Conservation (phyloP, 2,888 invertebrate genomes). For the Pachycephus smyrnensis region DNA sequence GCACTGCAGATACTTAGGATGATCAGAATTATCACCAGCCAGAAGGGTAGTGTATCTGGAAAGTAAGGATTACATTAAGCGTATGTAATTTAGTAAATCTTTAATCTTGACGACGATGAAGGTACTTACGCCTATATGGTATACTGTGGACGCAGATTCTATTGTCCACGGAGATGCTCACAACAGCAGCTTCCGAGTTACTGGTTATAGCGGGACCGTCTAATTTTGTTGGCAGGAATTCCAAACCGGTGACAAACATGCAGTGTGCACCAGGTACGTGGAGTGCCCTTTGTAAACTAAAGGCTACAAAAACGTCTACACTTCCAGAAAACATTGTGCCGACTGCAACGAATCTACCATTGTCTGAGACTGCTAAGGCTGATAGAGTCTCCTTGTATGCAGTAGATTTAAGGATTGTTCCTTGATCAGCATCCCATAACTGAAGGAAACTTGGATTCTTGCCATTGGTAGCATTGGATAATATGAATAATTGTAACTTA, state of each 20-base stretch:
- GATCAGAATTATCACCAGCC: slow-evolving; percentile 83
- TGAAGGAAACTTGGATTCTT: slow-evolving; percentile 82
- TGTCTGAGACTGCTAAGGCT: slow-evolving; percentile 88
- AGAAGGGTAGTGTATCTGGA: slow-evolving; percentile 84
- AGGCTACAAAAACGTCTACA: slow-evolving; percentile 90
- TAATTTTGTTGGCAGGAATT: slow-evolving; percentile 83
- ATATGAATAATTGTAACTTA: slow-evolving; percentile 78
- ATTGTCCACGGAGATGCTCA: slow-evolving; percentile 97
- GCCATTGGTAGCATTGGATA: slow-evolving; percentile 84
- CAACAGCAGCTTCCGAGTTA: slow-evolving; percentile 86
- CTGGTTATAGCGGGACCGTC: slow-evolving; percentile 81
- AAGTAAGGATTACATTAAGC: slow-evolving; percentile 44
- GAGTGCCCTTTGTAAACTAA: slow-evolving; percentile 90
- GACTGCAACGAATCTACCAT: slow-evolving; percentile 91
- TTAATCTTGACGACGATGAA: slow-evolving; percentile 1
- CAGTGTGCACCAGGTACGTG: slow-evolving; percentile 89
- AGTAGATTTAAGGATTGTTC: slow-evolving; percentile 70
- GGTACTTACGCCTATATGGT: slow-evolving; percentile 80
- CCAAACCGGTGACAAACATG: slow-evolving; percentile 97
- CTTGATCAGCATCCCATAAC: slow-evolving; percentile 80
- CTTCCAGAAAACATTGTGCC: slow-evolving; percentile 95
- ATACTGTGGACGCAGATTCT: slow-evolving; percentile 90
- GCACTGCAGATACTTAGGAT: slow-evolving; percentile 82
- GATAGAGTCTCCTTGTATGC: slow-evolving; percentile 82
- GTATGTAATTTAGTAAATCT: background rate